Percentiles rank a stretch among this genome's conserved stretches.
Conservation (phyloP, 1,140 invertebrate genomes). For the Lycorma delicatula region DNA sequence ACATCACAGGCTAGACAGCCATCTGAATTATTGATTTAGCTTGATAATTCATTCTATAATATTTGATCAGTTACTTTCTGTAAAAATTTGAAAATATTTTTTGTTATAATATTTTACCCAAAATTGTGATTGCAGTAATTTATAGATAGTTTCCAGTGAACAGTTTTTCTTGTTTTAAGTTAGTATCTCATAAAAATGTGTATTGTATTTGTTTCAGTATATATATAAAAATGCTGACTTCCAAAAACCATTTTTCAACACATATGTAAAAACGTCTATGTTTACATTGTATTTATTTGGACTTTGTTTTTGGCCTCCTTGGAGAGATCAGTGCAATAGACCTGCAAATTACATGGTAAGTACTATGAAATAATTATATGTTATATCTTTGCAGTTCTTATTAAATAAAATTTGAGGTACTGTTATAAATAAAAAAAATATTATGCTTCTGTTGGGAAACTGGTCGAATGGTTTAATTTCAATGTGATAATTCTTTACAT, state of each 20-base stretch:
- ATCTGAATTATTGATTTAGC: too few species aligned
- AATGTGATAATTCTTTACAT: too few species aligned
- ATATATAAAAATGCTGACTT: constrained; percentile 69
- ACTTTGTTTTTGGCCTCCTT: constrained; percentile 71
- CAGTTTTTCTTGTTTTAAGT: constrained; percentile 8
- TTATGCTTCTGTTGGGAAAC: too few species aligned
- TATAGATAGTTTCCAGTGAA: background rate
- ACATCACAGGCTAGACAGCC: too few species aligned
- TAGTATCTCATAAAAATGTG: background rate
- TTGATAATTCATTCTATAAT: too few species aligned
- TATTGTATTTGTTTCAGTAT: constrained; percentile 52
- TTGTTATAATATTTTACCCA: background rate
- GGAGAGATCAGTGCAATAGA: constrained; percentile 65
- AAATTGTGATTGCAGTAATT: background rate
- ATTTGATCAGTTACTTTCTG: too few species aligned
- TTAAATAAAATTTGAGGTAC: constrained; percentile 11
- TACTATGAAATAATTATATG: constrained; percentile 7
- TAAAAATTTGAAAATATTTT: background rate
- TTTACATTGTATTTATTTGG: constrained; percentile 76
- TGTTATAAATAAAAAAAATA: background rate
- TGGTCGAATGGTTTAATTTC: too few species aligned
- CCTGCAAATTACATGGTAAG: constrained; percentile 54
- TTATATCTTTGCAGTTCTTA: constrained; percentile 5
- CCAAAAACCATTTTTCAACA: constrained; percentile 82
- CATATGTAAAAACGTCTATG: constrained; percentile 82